Percentiles rank a stretch among this genome's conserved stretches.
Evolutionary conservation across 2,113 vertebrate species (phyloP).

Genomic region (Aramus guarauna): DNA sequence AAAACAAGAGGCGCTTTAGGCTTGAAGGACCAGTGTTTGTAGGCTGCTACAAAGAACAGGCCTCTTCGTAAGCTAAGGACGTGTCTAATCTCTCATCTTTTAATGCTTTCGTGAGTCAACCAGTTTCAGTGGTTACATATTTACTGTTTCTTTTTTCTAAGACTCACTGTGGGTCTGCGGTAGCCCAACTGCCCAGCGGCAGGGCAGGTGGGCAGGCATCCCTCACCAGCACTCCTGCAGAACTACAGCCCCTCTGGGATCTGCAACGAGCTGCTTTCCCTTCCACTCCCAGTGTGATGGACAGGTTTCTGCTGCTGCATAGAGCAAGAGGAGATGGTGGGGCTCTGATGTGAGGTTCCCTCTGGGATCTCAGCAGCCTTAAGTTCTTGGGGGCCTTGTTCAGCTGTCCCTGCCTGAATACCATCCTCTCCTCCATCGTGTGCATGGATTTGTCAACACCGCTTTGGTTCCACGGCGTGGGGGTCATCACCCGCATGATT

Average conservation of each 20-base stretch:
- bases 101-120: neutral
- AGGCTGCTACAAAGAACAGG: neutral
- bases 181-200: neutral
- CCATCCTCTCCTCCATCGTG: neutral
- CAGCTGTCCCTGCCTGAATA: neutral
- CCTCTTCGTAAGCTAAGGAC: neutral
- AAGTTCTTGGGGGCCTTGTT: neutral
- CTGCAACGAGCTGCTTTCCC: neutral
- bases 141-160: neutral
- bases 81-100: neutral
- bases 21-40: neutral
- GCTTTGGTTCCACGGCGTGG: neutral
- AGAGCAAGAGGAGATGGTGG: neutral
- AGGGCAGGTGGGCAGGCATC: neutral
- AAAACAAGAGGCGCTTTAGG: neutral
- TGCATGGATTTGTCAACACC: fast-evolving
- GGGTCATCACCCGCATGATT: fast-evolving
- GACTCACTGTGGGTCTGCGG: fast-evolving
- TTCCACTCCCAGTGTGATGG: fast-evolving
- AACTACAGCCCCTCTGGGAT: neutral
- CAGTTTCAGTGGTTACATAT: neutral
- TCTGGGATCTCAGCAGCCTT: neutral
- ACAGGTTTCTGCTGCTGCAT: neutral
- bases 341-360: neutral
- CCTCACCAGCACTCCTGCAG: neutral